A percentile compares a stretch with the other conserved stretches of the same genome.
These are phyloP conservation scores for Dipodomys stephensi DNA, from an alignment of 2,113 vertebrate genomes.

Conservation along the genomic window DNA sequence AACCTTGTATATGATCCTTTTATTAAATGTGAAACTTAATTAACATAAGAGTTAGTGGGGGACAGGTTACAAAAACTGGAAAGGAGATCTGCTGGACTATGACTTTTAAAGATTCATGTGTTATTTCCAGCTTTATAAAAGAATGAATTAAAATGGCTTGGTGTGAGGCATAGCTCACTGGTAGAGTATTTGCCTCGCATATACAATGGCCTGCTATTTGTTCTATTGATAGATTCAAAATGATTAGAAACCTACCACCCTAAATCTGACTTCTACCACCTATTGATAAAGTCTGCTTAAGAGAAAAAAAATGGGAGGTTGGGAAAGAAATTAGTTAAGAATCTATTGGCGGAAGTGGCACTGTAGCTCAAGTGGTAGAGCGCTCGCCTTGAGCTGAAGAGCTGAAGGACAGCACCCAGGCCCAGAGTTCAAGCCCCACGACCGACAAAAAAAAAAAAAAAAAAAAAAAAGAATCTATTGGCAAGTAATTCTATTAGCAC, in stretches of 20 bases:
- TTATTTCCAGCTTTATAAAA: background rate
- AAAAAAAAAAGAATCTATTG: background rate
- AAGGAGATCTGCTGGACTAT: background rate
- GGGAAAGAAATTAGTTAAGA: background rate
- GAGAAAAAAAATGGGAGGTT: background rate
- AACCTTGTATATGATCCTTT: background rate
- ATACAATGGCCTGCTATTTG: background rate
- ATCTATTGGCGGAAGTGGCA: background rate
- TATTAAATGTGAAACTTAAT: background rate
- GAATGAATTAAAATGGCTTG: background rate
- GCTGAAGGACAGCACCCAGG: too few species aligned
- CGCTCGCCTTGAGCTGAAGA: too few species aligned
- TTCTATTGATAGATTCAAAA: background rate
- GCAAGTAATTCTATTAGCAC: background rate
- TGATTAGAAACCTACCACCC: background rate
- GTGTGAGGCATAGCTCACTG: background rate
- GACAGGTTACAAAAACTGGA: background rate
- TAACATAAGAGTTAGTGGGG: background rate
- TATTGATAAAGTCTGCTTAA: background rate
- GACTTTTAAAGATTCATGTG: background rate
- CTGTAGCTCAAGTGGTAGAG: too few species aligned
- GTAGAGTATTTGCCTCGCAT: background rate
- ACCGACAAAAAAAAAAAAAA: too few species aligned
- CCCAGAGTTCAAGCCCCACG: too few species aligned
- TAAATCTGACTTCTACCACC: background rate